Evolutionary conservation across 2,888 invertebrate genomes (phyloP).

Genomic region (Camponotus fellah): DNA sequence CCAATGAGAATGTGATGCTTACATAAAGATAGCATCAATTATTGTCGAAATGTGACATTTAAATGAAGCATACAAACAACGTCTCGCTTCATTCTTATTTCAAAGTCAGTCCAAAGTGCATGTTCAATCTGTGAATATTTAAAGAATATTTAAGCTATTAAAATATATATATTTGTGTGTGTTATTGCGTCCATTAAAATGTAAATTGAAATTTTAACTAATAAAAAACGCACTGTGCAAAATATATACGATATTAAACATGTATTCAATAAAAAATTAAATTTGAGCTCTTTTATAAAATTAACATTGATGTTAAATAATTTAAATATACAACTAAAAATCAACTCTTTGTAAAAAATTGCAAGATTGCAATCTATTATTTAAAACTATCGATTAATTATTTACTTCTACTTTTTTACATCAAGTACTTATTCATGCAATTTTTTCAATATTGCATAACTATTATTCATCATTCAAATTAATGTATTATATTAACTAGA

Average conservation of each 20-base stretch:
- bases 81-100: slow-evolving; percentile 23
- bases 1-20: neutral
- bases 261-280: neutral
- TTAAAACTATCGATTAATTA: slow-evolving; percentile 7
- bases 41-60: slow-evolving; percentile 15
- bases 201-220: neutral
- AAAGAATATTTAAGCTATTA: neutral
- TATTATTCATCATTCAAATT: neutral
- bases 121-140: slow-evolving; percentile 16
- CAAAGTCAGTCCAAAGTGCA: neutral
- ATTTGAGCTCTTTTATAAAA: neutral
- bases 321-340: too few relatives aligned
- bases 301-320: neutral
- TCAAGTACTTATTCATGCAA: slow-evolving; percentile 8
- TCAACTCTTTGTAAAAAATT: neutral
- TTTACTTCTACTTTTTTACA: neutral
- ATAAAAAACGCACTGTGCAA: neutral
- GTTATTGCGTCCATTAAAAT: neutral
- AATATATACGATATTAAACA: neutral
- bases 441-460: neutral
- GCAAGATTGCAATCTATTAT: neutral
- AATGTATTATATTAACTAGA: slow-evolving; percentile 16
- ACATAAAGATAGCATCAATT: slow-evolving; percentile 32
- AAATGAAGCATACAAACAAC: slow-evolving; percentile 9
- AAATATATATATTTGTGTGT: neutral